Base-by-base conservation (phyloP, 1,140 invertebrate genomes). In the Lucilia cuprina region DNA sequence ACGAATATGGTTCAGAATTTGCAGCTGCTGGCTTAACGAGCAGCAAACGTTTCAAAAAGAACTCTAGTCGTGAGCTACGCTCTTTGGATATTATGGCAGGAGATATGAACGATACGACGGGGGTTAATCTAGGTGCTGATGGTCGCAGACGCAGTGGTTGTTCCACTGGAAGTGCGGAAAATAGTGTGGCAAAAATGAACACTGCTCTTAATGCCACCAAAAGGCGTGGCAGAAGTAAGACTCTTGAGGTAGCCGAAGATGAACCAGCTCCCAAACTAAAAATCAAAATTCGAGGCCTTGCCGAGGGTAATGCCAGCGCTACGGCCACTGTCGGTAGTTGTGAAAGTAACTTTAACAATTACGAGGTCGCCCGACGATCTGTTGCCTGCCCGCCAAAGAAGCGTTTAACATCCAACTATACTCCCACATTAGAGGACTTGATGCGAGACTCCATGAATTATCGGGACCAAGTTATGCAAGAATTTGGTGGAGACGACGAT, bases 381-480 rank as follows among this genome's bases (percentile, higher is more conserved):
- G 84, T 84, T 17, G 85, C 88, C 8, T 90, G 88, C 83, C 96
- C 96, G 55, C 96, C 96, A 4, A 97, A 97, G 91, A 97, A 97
- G 86, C 93, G 96, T 8, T 87, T 95, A 49, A 93, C 93, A 55
- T 93, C 92, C 85, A 93, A 94, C 84, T 92, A 92, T 65, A 93
- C 92, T 30, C 95, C 95, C 0, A 94, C 92, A 83, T 94, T 95
- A 87, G 96, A 96, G 89, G 96, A 97, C 85, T 91, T 97, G 8
- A 95, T 94, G 84, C 93, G 95, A 8, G 96, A 97, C 86, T 96
- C 95, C 85, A 97, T 98, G 96, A 97, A 96, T 87, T 97, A 94
- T 90, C 93, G 96, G n/a, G 93, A 95, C 75, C 94, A 94, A 93
- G 94, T 96, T 0, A 96, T 96, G 94, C 95, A 96, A 12, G 95